phyloP scores from a whole-genome alignment of 1,140 invertebrate genomes.

The Drosophila kurseongensis region DNA sequence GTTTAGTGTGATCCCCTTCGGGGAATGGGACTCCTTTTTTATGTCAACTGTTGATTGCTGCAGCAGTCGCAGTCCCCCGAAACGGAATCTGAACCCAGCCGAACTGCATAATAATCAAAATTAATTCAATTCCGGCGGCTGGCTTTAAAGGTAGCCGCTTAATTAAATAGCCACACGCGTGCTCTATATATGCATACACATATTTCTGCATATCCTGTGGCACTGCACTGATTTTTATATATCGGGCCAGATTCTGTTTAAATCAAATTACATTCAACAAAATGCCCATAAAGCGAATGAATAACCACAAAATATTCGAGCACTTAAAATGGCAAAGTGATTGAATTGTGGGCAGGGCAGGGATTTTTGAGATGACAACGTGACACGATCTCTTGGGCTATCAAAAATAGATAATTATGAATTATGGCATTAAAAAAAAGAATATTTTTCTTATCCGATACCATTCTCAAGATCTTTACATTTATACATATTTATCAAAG shows the following conservation, averaged over 20 bases:
- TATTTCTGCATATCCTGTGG: conserved; percentile 45
- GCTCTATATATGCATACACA: conserved; percentile 7
- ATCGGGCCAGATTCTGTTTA: conserved; percentile 40
- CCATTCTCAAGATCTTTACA: too few species aligned
- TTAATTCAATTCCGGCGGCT: conserved; percentile 70
- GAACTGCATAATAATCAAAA: conserved; percentile 45
- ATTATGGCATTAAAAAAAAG: too few species aligned
- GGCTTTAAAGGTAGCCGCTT: conserved; percentile 62
- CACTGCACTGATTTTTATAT: conserved; percentile 46
- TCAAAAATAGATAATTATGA: too few species aligned
- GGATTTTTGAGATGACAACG: not conserved
- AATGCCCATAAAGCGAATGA: conserved; percentile 74
- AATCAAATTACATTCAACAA: conserved; percentile 77
- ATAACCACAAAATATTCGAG: conserved; percentile 75
- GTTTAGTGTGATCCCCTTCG: conserved; percentile 29
- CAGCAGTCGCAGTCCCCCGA: conserved; percentile 15
- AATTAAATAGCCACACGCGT: conserved; percentile 62
- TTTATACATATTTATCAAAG: too few species aligned
- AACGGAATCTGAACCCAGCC: not conserved
- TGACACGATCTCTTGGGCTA: conserved; percentile 3
- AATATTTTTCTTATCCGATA: too few species aligned
- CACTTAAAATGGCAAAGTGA: conserved; percentile 79
- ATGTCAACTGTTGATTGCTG: conserved; percentile 60
- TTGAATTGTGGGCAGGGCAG: conserved; percentile 63
- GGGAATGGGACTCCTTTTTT: conserved; percentile 25